These are phyloP conservation scores for Drosophila elegans DNA, from an alignment of 1,140 invertebrate species.

Conservation along the genomic window DNA sequence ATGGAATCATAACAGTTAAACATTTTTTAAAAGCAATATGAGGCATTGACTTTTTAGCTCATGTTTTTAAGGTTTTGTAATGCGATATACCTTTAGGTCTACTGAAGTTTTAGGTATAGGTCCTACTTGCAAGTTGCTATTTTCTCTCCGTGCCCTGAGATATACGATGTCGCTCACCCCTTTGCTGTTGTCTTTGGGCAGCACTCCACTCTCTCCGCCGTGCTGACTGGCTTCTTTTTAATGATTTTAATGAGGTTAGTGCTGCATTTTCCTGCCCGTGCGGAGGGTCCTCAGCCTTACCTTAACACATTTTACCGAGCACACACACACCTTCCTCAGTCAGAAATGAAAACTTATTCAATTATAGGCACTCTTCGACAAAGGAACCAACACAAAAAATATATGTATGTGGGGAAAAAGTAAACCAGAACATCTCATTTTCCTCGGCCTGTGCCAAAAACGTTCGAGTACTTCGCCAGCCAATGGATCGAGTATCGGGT, in stretches of 20 bases:
- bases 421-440: conserved; percentile 44
- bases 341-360: conserved; percentile 79
- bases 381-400: conserved; percentile 35
- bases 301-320: conserved; percentile 60
- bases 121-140: too few relatives aligned
- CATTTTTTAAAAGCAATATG: too few relatives aligned
- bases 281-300: conserved; percentile 45
- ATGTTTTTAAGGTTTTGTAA: too few relatives aligned
- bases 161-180: conserved; percentile 35
- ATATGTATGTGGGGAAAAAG: conserved; percentile 16
- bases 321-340: conserved; percentile 42
- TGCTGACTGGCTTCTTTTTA: conserved; percentile 63
- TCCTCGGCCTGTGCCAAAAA: conserved; percentile 35
- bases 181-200: conserved; percentile 45
- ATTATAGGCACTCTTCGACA: conserved; percentile 73
- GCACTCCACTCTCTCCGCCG: conserved; percentile 4
- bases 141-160: conserved; percentile 18
- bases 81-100: too few relatives aligned
- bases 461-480: conserved; percentile 41
- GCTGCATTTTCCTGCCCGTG: conserved; percentile 50
- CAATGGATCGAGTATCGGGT: conserved; percentile 50
- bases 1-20: too few relatives aligned
- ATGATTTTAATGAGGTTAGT: conserved; percentile 80
- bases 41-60: too few relatives aligned
- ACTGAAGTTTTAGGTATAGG: too few relatives aligned